Evolutionary conservation across 2,797 vertebrate genomes (phyloP).

Genomic region (Triplophysa bombifrons): DNA sequence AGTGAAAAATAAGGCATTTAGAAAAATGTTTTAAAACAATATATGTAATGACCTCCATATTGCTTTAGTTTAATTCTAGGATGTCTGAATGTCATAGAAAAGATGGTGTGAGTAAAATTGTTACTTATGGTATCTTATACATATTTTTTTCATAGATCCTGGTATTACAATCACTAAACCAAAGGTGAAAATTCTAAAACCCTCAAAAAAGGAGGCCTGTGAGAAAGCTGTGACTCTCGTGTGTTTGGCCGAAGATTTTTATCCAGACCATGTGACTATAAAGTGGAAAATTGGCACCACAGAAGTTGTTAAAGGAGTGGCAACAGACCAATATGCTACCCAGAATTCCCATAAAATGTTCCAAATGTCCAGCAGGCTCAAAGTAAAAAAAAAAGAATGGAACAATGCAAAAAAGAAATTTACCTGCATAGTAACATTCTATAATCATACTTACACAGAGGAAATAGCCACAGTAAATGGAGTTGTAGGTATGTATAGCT

Average conservation of each 20-base stretch:
- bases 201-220: constrained; percentile 40
- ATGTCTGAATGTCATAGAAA: not conserved
- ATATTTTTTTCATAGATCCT: constrained; percentile 46
- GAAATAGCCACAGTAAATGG: not conserved
- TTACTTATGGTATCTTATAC: not conserved
- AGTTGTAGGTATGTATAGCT: constrained; percentile 11
- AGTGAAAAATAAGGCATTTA: not conserved
- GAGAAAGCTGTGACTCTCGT: constrained; percentile 62
- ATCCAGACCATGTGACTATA: constrained; percentile 71
- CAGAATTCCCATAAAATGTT: fast-evolving
- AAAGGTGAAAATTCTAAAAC: constrained; percentile 41
- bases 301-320: fast-evolving
- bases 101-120: not conserved
- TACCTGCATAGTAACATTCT: constrained; percentile 57
- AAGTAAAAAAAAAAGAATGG: constrained; percentile 50
- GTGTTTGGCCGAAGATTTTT: constrained; percentile 67
- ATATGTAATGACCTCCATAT: not conserved
- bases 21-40: not conserved
- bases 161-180: fast-evolving
- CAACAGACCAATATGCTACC: constrained; percentile 62
- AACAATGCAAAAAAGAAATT: fast-evolving
- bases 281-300: fast-evolving
- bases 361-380: constrained; percentile 72
- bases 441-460: fast-evolving
- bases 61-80: not conserved